These are phyloP conservation scores for Gasterosteus nipponicus DNA, from an alignment of 2,113 vertebrate genomes.

Conservation along the genomic window DNA sequence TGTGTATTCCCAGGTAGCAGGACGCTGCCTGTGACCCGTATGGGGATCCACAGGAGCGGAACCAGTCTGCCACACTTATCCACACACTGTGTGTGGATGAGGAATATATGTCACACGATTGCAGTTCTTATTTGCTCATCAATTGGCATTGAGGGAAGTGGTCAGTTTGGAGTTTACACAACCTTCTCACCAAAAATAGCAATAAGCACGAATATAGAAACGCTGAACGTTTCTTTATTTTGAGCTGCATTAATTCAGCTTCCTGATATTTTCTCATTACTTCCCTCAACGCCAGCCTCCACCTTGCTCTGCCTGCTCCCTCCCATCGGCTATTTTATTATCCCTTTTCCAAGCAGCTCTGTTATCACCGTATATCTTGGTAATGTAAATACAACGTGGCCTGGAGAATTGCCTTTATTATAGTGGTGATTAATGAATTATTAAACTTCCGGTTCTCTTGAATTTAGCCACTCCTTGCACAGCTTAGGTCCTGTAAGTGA, in stretches of 20 bases:
- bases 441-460: slow-evolving; percentile 20
- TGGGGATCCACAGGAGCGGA: slow-evolving; percentile 23
- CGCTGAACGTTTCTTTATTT: background rate
- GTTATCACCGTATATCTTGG: background rate
- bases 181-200: background rate
- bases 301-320: background rate
- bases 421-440: slow-evolving; percentile 27
- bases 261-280: background rate
- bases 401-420: background rate
- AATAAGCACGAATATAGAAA: background rate
- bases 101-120: background rate
- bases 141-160: background rate
- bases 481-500: slow-evolving; percentile 1
- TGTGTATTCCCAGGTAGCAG: slow-evolving; percentile 44
- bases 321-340: background rate
- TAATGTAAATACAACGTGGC: slow-evolving; percentile 7
- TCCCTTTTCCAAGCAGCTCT: background rate
- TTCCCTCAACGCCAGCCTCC: background rate
- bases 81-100: background rate
- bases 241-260: background rate
- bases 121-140: background rate
- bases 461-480: background rate
- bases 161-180: background rate
- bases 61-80: slow-evolving; percentile 11
- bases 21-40: slow-evolving; percentile 50